These are phyloP conservation scores for Hermatobates lingyangjiaoensis DNA, from an alignment of 1,140 invertebrate species.

Conservation along the genomic window DNA sequence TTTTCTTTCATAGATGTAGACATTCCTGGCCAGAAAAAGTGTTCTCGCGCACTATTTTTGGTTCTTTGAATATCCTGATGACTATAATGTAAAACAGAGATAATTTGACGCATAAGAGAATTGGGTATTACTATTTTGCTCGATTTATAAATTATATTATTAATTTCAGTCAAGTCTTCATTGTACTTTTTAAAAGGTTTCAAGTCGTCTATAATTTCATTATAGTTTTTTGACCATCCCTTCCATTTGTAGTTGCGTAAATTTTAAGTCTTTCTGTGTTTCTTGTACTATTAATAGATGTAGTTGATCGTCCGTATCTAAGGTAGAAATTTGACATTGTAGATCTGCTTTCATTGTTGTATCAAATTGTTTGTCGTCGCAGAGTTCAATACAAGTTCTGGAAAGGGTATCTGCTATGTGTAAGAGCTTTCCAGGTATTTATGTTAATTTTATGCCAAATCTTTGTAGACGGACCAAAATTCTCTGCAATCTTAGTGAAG, in stretches of 20 bases:
- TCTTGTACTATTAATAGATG: neutral
- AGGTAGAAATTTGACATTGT: neutral
- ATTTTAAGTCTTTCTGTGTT: neutral
- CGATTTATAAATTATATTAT: neutral
- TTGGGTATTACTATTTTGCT: neutral
- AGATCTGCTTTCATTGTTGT: neutral
- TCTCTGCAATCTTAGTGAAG: neutral
- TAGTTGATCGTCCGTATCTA: neutral
- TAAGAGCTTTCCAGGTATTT: neutral
- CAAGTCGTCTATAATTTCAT: neutral
- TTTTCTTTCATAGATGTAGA: neutral
- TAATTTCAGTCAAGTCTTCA: neutral
- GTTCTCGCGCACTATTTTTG: neutral
- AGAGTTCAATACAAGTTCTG: neutral
- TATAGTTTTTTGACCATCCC: neutral
- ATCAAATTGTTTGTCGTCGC: neutral
- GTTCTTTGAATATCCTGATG: neutral
- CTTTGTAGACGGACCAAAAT: neutral
- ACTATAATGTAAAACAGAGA: neutral
- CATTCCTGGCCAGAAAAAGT: neutral
- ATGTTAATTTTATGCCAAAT: neutral
- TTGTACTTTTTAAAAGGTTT: neutral
- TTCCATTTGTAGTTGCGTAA: neutral
- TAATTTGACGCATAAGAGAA: neutral
- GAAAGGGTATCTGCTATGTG: neutral